These are phyloP conservation scores for Notoglanidium macrostoma DNA, from an alignment of 2,797 vertebrate species.

Conservation along the genomic window DNA sequence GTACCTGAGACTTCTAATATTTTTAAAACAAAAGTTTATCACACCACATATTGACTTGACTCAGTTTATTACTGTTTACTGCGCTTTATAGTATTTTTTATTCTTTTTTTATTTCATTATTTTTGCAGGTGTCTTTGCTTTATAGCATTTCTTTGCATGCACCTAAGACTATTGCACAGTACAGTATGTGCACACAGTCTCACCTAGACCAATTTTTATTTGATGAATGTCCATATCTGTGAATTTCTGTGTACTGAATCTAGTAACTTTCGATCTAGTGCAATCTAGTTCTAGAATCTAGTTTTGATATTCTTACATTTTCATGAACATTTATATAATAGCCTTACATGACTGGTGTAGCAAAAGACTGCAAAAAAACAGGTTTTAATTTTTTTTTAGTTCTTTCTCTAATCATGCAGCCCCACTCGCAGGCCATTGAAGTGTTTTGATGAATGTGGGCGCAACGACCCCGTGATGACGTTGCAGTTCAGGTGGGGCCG, in stretches of 20 bases:
- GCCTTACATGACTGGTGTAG: not conserved
- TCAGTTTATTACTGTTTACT: too few relatives aligned
- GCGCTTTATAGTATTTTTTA: too few relatives aligned
- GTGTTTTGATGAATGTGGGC: slow-evolving; percentile 13
- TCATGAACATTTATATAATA: not conserved
- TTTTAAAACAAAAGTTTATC: too few relatives aligned
- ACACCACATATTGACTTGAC: too few relatives aligned
- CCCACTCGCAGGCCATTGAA: not conserved
- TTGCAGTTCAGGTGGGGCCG: slow-evolving; percentile 46
- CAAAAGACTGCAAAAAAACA: not conserved
- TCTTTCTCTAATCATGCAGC: not conserved
- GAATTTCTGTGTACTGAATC: not conserved
- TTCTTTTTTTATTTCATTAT: too few relatives aligned
- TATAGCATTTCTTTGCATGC: not conserved
- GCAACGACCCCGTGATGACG: slow-evolving; percentile 27
- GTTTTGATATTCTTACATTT: not conserved
- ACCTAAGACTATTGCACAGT: not conserved
- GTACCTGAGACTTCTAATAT: not conserved
- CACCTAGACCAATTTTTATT: not conserved
- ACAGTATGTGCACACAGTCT: not conserved
- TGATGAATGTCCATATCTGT: not conserved
- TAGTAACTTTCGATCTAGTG: too few relatives aligned
- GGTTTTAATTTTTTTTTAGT: not conserved
- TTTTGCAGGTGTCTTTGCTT: too few relatives aligned
- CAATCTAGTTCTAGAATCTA: too few relatives aligned